These are phyloP conservation scores for Pilophorus perplexus DNA, from an alignment of 2,888 invertebrate species.

Conservation along the genomic window DNA sequence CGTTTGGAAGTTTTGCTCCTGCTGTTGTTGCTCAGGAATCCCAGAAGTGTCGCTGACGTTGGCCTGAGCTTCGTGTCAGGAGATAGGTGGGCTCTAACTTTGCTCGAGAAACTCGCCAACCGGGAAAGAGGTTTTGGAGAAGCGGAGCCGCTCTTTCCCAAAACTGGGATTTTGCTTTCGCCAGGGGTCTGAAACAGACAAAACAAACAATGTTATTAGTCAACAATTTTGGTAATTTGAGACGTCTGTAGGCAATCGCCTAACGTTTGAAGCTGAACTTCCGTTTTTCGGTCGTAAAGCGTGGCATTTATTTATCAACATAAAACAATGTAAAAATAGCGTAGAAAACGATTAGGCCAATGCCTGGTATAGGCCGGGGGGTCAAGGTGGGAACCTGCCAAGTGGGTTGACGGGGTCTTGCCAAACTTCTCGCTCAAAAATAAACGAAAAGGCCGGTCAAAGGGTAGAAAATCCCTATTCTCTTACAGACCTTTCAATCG, in stretches of 20 bases:
- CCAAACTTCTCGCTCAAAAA: neutral
- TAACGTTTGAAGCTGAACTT: too few relatives aligned
- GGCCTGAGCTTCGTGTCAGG: conserved; percentile 43
- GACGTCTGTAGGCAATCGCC: too few relatives aligned
- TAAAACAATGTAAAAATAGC: neutral
- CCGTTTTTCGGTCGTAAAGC: too few relatives aligned
- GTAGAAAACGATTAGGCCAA: neutral
- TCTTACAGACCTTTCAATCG: too few relatives aligned
- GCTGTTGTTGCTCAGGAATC: conserved; percentile 38
- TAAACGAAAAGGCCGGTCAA: conserved; percentile 7
- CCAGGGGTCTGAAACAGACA: conserved; percentile 49
- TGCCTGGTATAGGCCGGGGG: neutral
- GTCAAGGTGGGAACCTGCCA: conserved; percentile 2
- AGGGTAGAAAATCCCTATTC: neutral
- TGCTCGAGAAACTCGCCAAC: conserved; percentile 49
- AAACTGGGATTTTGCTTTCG: conserved; percentile 50
- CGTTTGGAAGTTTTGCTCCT: conserved; percentile 38
- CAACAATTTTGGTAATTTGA: neutral
- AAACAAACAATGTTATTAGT: neutral
- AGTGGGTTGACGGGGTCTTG: conserved; percentile 16
- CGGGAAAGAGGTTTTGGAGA: conserved; percentile 47
- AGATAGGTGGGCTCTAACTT: conserved; percentile 49
- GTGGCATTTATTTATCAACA: neutral
- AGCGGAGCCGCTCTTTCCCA: conserved; percentile 46
- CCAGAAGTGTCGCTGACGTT: conserved; percentile 41